These are phyloP conservation scores for rabbit (Oryctolagus cuniculus) DNA, from an alignment of 2,113 vertebrate species.

Conservation along the genomic window DNA sequence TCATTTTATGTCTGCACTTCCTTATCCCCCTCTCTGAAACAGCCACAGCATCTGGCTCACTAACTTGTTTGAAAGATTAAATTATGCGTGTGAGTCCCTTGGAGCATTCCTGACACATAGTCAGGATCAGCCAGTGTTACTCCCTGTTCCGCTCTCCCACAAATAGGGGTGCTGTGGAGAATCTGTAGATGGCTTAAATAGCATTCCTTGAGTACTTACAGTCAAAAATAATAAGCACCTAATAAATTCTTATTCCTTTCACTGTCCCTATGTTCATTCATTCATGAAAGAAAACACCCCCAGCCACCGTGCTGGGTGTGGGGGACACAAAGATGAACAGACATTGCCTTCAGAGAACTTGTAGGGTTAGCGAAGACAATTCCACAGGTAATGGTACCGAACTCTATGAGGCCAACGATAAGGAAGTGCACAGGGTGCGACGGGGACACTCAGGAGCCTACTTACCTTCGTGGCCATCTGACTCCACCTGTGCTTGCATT, in stretches of 20 bases:
- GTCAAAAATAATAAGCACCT: neutral
- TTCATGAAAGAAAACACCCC: conserved; percentile 7
- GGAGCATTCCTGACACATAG: conserved; percentile 13
- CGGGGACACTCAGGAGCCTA: neutral
- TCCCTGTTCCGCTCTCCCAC: neutral
- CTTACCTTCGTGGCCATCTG: neutral
- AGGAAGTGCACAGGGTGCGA: neutral
- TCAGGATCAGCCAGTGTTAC: neutral
- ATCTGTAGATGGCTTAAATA: neutral
- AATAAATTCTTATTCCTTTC: conserved; percentile 21
- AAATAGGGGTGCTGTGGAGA: neutral
- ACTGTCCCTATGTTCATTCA: conserved; percentile 9
- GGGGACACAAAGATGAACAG: neutral
- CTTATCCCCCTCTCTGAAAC: conserved; percentile 37
- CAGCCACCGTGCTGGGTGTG: neutral
- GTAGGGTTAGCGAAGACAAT: neutral
- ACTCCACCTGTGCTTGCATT: neutral
- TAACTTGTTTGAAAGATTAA: conserved; percentile 39
- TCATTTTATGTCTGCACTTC: neutral
- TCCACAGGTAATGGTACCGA: neutral
- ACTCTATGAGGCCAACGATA: neutral
- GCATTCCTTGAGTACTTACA: neutral
- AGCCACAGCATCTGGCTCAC: neutral
- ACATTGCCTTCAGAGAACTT: neutral
- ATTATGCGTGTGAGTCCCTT: neutral